Base-by-base conservation (phyloP, 2,797 vertebrate species). In the Sebastolobus altivelis region DNA sequence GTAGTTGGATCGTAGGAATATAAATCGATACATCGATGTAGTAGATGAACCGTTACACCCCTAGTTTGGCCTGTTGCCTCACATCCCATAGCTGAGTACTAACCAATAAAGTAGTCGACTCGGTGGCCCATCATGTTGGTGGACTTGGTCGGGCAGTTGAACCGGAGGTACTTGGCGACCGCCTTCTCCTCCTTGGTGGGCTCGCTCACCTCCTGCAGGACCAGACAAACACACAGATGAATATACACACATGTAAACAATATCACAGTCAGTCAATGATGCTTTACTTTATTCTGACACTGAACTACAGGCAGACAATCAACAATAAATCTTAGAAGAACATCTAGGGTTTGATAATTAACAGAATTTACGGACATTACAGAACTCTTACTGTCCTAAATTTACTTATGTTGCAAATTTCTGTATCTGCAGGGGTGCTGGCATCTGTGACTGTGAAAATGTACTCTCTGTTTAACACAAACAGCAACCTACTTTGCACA, bases 81-180 rank as follows among this genome's bases (percentile, higher is more conserved):
- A 29, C 35, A 58, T 56, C 29, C 27, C 7, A 31, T 38, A 31
- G 37, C 33, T 38, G 43, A 65, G 25, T 74, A 90, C 97, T 92
- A 88, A 99, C 99, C 99, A 49, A 97, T 96, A 84, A 99, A 99
- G 94, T 99, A 99, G 95, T 99, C 98, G 62, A 99, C 98, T 55
- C 98, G 86, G 88, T 99, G 99, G 52, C 98, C 97, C 97, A 99
- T 97, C 98, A 99, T 99, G 94, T 97, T 99, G 68, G 99, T 99
- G 83, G 99, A 99, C 93, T 99, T 99, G 85, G 97, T 98, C 55
- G 98, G 97, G 89, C 98, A 99, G 94, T 99, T 99, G 92, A 99
- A 99, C 52, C 99, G 96, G 83, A 99, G 94, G 92, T 99, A 99
- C 92, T 99, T 99, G 79, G 98, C 99, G 85, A 99, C 97, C 0